Conservation (phyloP, 2,113 vertebrate species). For the Taurulus bubalis region DNA sequence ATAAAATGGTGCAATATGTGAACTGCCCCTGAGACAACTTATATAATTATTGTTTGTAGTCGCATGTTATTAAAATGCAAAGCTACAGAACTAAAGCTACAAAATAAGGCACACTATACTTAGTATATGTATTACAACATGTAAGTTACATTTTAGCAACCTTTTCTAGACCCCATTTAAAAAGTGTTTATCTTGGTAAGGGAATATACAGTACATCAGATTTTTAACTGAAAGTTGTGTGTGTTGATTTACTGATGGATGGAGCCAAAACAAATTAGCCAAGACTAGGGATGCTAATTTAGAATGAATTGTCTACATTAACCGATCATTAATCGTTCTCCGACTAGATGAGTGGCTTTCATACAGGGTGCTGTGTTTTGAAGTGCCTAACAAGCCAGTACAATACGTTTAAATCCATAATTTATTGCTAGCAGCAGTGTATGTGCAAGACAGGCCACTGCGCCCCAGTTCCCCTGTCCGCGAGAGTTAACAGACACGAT, state of each 20-base stretch:
- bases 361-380: neutral
- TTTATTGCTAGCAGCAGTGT: neutral
- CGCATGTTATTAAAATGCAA: too few species aligned
- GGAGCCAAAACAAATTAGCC: too few species aligned
- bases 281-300: too few species aligned
- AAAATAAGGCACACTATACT: neutral
- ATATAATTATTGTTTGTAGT: neutral
- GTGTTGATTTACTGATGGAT: too few species aligned
- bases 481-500: neutral
- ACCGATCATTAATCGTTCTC: too few species aligned
- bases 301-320: too few species aligned
- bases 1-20: too few species aligned
- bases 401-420: neutral
- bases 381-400: neutral
- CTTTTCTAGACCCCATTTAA: neutral
- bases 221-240: too few species aligned
- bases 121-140: too few species aligned
- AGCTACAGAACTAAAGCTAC: neutral
- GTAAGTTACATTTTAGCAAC: too few species aligned
- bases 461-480: neutral
- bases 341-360: too few species aligned
- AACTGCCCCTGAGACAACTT: too few species aligned
- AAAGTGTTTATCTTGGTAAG: neutral
- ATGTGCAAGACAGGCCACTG: neutral
- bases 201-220: neutral